Evolutionary conservation across 2,797 vertebrate species (phyloP), one percentile per base, ranked within the genome.

Genomic region (Pelodytes ibericus): DNA sequence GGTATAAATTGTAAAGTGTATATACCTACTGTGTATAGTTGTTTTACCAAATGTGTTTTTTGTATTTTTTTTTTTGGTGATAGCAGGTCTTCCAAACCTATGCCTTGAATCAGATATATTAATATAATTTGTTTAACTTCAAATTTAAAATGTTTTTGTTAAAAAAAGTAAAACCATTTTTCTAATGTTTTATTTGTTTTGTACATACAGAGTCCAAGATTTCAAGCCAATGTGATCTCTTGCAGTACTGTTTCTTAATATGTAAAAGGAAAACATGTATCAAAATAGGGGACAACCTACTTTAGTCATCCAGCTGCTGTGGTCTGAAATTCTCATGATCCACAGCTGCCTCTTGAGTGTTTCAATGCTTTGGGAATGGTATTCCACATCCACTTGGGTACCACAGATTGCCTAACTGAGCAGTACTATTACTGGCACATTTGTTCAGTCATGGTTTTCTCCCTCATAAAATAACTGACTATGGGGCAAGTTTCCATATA

Each of bases 41-140:
- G 27, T 72, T 72, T 30, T 72, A 9, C 49, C 30, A 18, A 63
- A 36, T n/a, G 49, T 44, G 41, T 31, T 24, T 36, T 57, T 66
- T 65, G 59, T 22, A 49, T 61, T 63, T 44, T 83, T 82, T 82
- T 84, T 67, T 72, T 83, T 80, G 70, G 78, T 82, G 86, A 63
- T 73, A 79, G 71, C 71, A 73, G 77, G 71, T 73, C 47, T 58
- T 73, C 70, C 70, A 73, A 15, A 51, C 1, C 2, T 8, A 36
- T 20, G 15, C 3, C 39, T 36, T 10, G 22, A 62, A 64, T 64
- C 9, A 77, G 11, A 58, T 71, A 29, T 58, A 56, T 57, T 71
- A 71, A 64, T 64, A 77, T 64, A 71, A 71, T 41, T 9, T 31
- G 25, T 64, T 73, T n/a, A n/a, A n/a, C 27, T 29, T 44, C 10